Evolutionary conservation across 2,797 vertebrate genomes (phyloP), one percentile per base, ranked within the genome.

Genomic region (Podarcis lilfordi): DNA sequence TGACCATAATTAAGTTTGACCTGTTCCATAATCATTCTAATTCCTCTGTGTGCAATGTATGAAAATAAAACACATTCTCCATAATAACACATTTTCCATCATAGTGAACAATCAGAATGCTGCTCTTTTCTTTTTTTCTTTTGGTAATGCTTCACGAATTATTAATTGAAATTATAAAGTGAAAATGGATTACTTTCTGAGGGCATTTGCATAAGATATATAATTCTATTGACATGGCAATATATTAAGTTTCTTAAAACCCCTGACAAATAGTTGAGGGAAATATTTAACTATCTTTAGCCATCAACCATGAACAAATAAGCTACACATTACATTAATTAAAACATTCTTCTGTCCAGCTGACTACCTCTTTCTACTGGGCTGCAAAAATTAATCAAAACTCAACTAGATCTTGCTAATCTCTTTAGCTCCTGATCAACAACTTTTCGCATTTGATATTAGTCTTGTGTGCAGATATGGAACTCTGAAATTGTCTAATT

Each of bases 301-400:
- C 35, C 78, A n/a, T 81, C 84, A 86, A 91, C 25, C 50, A 45
- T 85, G 80, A 90, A 83, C 78, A 90, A 88, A 85, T 93, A 87
- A 80, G 71, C 81, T 82, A 32, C 19, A 85, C 25, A 69, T 80
- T 87, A 25, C 77, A 89, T 89, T 75, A 88, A 19, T 71, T 87
- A 68, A 68, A 89, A 81, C 35, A 81, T 75, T 85, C 75, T 86
- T 40, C 11, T 87, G 19, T 90, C 84, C 85, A 86, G 43, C 80
- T 84, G 75, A 61, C 40, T 90, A 45, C 27, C 15, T 40, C 25
- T 32, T 75, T 43, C 84, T 76, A 77, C 7, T 74, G 80, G 0
- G 4, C 85, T 88, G 77, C 78, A 59, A 29, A 89, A 92, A 84
- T 50, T 84, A 84, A 87, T 84, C 29, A 80, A 87, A 80, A 72